Conservation (phyloP, 2,113 vertebrate genomes). For the Ciconia boyciana region DNA sequence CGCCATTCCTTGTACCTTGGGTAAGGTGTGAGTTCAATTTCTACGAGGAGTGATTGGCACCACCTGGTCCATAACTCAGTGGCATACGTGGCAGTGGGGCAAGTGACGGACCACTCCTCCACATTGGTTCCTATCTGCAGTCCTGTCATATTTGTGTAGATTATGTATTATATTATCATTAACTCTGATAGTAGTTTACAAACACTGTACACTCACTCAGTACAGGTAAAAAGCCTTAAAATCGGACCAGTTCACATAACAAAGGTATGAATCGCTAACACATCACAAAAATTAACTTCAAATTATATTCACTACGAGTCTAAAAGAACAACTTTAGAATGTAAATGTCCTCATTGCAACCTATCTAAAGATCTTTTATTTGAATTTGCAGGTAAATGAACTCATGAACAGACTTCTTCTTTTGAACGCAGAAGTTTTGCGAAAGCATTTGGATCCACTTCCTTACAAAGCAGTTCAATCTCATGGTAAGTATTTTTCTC, state of each 20-base stretch:
- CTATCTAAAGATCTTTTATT: background rate
- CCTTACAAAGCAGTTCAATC: slow-evolving; percentile 84
- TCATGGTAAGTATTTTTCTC: slow-evolving; percentile 77
- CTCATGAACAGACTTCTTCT: slow-evolving; percentile 83
- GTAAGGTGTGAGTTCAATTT: background rate
- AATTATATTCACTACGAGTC: background rate
- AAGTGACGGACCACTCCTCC: background rate
- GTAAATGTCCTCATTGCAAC: background rate
- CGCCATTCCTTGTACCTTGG: background rate
- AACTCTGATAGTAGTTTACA: background rate
- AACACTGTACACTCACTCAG: background rate
- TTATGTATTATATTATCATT: background rate
- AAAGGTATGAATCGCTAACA: background rate
- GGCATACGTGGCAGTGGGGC: background rate
- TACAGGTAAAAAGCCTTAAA: background rate
- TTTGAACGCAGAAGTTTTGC: slow-evolving; percentile 83
- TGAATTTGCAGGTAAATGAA: slow-evolving; percentile 80
- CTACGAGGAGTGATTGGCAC: accelerated
- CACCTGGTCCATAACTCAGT: background rate
- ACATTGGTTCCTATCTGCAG: background rate
- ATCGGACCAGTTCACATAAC: background rate
- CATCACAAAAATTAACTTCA: background rate
- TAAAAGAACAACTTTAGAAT: background rate
- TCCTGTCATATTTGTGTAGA: background rate
- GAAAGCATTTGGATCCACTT: slow-evolving; percentile 84